Base-by-base conservation (phyloP, 2,888 invertebrate species). In the Marronus borbonicus region DNA sequence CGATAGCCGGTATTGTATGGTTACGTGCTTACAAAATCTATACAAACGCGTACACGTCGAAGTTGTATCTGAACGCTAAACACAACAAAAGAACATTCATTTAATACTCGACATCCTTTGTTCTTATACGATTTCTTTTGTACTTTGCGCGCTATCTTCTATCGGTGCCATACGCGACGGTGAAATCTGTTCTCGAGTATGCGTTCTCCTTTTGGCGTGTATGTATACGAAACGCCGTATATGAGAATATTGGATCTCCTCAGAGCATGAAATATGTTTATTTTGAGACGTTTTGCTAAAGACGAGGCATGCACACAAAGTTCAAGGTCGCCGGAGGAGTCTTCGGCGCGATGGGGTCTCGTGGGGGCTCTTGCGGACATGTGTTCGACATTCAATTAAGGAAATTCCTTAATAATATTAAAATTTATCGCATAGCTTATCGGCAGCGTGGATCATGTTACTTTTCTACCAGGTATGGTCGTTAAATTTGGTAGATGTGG, bases 381-480 rank as follows among this genome's bases (percentile, higher is more conserved):
- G 24, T 68, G 68, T 68, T 68, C 50, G 68, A 68, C 49, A 68
- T 68, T 68, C 68, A 68, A 68, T 68, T 68, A 68, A 24, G 28
- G 68, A 68, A 17, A 68, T 68, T 68, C 50, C 50, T 50, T 49
- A 62, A 31, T 62, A 62, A 14, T 62, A 28, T 62, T 62, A 62
- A 62, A 62, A 62, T 62, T 62, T 62, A 62, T 62, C 62, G 62
- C 62, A 62, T 62, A 62, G 20, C 24, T 62, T 62, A 62, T 62
- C 62, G 62, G 14, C 28, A 14, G 12, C 31, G 28, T 31, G 20
- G 55, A 62, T 5, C 7, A 10, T 12, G 28, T 62, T 62, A 12
- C 24, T 44, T 44, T 62, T 68, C n/a, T 68, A 50, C 50, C 17
- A 68, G 28, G 62, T 31, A 10, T 14, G 12, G 28, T 12, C 28